Evolutionary conservation across 2,888 invertebrate genomes (phyloP).

Genomic region (Trichogramma dendrolimi): DNA sequence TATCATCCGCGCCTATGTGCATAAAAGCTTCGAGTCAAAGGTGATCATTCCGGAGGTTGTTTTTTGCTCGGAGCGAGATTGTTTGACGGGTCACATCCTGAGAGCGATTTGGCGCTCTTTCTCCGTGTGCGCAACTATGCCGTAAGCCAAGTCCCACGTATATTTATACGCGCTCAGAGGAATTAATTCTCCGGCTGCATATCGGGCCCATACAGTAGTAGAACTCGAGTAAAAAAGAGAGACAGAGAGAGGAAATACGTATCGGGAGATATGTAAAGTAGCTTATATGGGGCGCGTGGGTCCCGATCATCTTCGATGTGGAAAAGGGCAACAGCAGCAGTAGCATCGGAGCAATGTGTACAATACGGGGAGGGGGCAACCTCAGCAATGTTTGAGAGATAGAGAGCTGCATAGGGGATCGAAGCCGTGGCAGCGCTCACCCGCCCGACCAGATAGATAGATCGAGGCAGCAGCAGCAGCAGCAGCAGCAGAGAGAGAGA

Average conservation of each 20-base stretch:
- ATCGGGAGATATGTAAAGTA: constrained; percentile 49
- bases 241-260: constrained; percentile 53
- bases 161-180: no score
- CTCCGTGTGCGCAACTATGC: no score
- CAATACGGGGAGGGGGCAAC: background rate
- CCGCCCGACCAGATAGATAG: constrained; percentile 22
- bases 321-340: constrained; percentile 24
- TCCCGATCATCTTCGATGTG: constrained; percentile 50
- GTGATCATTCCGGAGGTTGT: no score
- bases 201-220: no score
- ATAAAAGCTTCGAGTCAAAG: no score
- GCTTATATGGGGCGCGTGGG: constrained; percentile 30
- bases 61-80: no score
- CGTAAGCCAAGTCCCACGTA: no score
- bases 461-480: background rate
- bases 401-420: constrained; percentile 8
- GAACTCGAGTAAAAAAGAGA: constrained; percentile 20
- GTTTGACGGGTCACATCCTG: no score
- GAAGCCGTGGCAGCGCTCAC: constrained; percentile 8
- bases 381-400: background rate
- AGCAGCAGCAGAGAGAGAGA: constrained; percentile 3
- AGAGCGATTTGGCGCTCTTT: no score
- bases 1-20: no score
- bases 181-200: no score
- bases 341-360: background rate